Evolutionary conservation across 2,888 invertebrate genomes (phyloP).

Genomic region (Criorhina ranunculi): DNA sequence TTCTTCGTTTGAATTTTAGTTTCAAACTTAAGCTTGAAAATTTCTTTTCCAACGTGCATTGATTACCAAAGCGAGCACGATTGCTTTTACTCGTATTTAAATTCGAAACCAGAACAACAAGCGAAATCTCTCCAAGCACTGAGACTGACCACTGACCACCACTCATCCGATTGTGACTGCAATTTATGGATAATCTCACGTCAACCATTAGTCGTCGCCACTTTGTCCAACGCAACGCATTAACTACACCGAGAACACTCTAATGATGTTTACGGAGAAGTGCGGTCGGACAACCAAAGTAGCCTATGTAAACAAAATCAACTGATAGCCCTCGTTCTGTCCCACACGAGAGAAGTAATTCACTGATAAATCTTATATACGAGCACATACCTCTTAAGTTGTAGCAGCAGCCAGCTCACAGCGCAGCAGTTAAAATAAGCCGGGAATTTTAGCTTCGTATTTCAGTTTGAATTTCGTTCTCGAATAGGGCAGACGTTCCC

Average conservation of each 20-base stretch:
- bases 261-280: conserved; percentile 12
- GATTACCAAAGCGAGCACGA: background rate
- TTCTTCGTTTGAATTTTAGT: no score
- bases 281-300: conserved; percentile 16
- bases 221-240: background rate
- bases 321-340: conserved; percentile 50
- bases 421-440: conserved; percentile 50
- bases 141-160: background rate
- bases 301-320: conserved; percentile 65
- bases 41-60: no score
- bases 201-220: conserved; percentile 11
- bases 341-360: conserved; percentile 33
- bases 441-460: conserved; percentile 16
- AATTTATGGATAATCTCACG: conserved; percentile 9
- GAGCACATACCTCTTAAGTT: conserved; percentile 23
- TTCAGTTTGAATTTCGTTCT: conserved; percentile 63
- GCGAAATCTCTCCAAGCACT: background rate
- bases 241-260: conserved; percentile 6
- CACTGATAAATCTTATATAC: conserved; percentile 60
- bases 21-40: no score
- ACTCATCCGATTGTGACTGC: conserved; percentile 16
- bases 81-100: background rate
- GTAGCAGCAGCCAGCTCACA: no score
- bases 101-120: conserved; percentile 29
- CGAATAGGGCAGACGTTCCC: conserved; percentile 44